Percentiles rank a stretch among this genome's conserved stretches.
These are phyloP conservation scores for Anguilla anguilla DNA, from an alignment of 2,797 vertebrate genomes.

Conservation along the genomic window DNA sequence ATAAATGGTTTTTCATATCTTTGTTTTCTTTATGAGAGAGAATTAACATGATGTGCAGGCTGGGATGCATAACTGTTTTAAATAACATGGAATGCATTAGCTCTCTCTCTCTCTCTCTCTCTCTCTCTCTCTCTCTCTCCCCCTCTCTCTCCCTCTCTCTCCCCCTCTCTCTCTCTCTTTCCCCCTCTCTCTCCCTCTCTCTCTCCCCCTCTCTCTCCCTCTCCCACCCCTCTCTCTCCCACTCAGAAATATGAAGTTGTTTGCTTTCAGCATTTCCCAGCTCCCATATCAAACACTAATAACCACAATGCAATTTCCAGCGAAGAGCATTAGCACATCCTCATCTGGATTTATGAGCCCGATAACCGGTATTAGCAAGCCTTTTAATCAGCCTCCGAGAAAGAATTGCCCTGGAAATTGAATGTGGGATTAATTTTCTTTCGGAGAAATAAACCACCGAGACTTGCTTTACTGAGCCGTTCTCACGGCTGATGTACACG, in stretches of 20 bases:
- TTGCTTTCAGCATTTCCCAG: conserved; percentile 39
- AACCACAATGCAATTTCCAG: conserved; percentile 74
- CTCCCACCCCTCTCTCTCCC: conserved; percentile 7
- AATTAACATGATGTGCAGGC: too few species aligned
- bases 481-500: not conserved
- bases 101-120: conserved; percentile 59
- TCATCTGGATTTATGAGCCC: conserved; percentile 69
- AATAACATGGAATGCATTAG: conserved; percentile 4
- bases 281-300: conserved; percentile 67
- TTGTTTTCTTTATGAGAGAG: too few species aligned
- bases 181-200: conserved; percentile 59
- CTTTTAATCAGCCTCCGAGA: conserved; percentile 35
- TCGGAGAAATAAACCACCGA: not conserved
- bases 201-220: conserved; percentile 35
- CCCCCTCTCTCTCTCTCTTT: conserved; percentile 37
- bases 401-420: not conserved
- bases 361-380: conserved; percentile 62
- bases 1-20: too few species aligned
- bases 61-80: too few species aligned
- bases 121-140: not conserved
- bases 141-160: conserved; percentile 13
- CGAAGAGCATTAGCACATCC: conserved; percentile 71
- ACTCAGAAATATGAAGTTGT: conserved; percentile 79
- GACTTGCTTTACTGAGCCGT: not conserved
- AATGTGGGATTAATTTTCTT: not conserved